Evolutionary conservation across 2,797 vertebrate genomes (phyloP).

Genomic region (Pristis pectinata): DNA sequence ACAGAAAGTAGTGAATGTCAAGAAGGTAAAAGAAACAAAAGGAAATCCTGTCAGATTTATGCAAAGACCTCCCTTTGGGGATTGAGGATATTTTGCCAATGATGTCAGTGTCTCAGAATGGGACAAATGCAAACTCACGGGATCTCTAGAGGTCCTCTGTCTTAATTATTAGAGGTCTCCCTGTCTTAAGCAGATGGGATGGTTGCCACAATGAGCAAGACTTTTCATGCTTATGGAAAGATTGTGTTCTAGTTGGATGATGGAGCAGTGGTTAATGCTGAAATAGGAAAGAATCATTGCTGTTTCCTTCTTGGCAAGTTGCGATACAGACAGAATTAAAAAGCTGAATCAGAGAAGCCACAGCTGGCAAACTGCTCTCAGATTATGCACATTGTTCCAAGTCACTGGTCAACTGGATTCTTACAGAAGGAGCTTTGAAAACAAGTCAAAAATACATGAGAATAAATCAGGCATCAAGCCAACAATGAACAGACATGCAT

Average conservation of each 20-base stretch:
- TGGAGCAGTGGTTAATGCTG: not conserved
- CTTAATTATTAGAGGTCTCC: not conserved
- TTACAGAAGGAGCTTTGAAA: slow-evolving; percentile 14
- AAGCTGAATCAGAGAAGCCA: slow-evolving; percentile 26
- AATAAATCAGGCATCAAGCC: not conserved
- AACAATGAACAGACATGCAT: not conserved
- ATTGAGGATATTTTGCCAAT: not conserved
- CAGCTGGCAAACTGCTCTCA: not conserved
- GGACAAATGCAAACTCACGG: not conserved
- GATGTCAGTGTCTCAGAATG: too few species aligned
- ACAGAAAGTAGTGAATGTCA: not conserved
- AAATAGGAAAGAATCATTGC: not conserved
- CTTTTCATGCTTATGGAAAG: not conserved
- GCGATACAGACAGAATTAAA: not conserved
- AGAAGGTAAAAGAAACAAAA: not conserved
- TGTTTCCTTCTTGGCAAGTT: not conserved
- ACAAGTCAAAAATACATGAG: not conserved
- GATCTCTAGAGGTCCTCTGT: not conserved
- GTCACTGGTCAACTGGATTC: not conserved
- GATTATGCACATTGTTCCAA: slow-evolving; percentile 20
- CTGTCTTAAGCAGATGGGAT: not conserved
- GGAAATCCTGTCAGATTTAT: not conserved
- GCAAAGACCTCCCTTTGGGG: not conserved
- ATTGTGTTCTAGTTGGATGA: not conserved
- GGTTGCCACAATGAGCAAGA: not conserved